These are phyloP conservation scores for Tapirus indicus DNA, from an alignment of 2,797 vertebrate genomes.

Conservation along the genomic window DNA sequence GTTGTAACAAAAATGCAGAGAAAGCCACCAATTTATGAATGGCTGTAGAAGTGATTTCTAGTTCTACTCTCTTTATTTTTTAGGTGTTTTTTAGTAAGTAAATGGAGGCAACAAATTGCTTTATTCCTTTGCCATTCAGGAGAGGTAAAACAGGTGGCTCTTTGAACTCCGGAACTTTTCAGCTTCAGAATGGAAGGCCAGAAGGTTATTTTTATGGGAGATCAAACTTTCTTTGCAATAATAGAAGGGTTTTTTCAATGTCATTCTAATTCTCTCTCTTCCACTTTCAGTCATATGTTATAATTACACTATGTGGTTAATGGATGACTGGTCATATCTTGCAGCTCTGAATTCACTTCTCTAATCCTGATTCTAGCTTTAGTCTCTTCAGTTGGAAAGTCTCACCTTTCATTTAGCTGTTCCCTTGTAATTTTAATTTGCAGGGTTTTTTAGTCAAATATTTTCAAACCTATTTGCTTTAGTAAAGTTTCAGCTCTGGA, in stretches of 20 bases:
- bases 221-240: not conserved
- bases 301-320: not conserved
- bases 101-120: not conserved
- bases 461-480: not conserved
- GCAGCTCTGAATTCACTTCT: not conserved
- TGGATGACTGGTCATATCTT: not conserved
- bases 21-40: conserved; percentile 27
- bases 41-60: not conserved
- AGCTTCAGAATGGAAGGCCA: not conserved
- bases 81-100: not conserved
- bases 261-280: not conserved
- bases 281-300: not conserved
- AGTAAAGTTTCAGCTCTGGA: conserved; percentile 19
- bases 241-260: not conserved
- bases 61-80: not conserved
- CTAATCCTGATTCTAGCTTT: not conserved
- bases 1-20: conserved; percentile 9
- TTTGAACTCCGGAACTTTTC: not conserved
- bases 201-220: conserved; percentile 10
- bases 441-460: not conserved
- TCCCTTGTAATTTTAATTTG: conserved; percentile 11
- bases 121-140: not conserved
- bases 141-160: not conserved
- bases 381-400: not conserved
- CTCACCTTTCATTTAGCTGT: not conserved